Base-by-base conservation (phyloP, 1,140 invertebrate genomes). In the Drosophila insularis region DNA sequence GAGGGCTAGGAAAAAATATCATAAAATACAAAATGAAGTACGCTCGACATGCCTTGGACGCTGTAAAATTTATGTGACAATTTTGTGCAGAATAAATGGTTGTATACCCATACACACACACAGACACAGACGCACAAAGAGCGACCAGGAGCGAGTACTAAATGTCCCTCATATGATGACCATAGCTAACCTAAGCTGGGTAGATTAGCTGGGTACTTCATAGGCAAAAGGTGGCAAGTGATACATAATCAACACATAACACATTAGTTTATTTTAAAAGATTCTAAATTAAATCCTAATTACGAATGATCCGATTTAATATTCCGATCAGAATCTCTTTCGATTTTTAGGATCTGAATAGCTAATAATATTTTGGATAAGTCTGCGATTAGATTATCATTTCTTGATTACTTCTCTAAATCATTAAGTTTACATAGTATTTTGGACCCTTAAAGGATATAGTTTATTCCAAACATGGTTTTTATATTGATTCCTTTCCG, bases 1-100 rank as follows among this genome's bases (percentile, higher is more conserved):
- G 7, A 50, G 66, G 21, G 56, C 10, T 56, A 23, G 61, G 43
- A 59, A 74, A 73, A 80, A 87, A 87, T 85, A 86, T 86, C 81
- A 86, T 86, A 86, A 86, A 86, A 87, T 86, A 87, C 82, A 64
- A 86, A 87, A 86, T 86, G 81, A 87, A 87, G 81, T 81, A 86
- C 81, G 81, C 82, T 76, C 79, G 82, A 86, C 82, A 76, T 87
- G 82, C 64, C 79, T 79, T 64, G 79, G 81, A 78, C 67, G 68
- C 75, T 87, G 60, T 76, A 77, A 70, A 86, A 86, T 86, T 86
- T 86, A 86, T 86, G 81, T 86, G 81, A 87, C 81, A 86, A 86
- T 86, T 87, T 86, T 87, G 81, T 72, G 63, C 79, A 75, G 79
- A 78, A 86, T 86, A 87, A 82, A 86, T 86, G 81, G 73, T 65